Conservation (phyloP, 2,888 invertebrate genomes). For the Thymelicus acteon region DNA sequence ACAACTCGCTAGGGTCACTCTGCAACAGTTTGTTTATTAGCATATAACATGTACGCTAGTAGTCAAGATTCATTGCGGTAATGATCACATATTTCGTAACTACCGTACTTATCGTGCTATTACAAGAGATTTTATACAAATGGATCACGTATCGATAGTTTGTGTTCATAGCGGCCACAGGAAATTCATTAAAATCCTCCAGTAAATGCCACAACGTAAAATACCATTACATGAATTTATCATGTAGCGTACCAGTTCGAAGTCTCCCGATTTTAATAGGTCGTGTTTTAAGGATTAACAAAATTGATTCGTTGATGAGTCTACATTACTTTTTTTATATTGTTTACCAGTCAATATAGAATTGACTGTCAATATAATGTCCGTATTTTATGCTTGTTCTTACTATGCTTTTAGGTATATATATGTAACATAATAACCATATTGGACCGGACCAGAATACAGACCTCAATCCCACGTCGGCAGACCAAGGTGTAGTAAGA, state of each 20-base stretch:
- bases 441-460: no score
- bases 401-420: no score
- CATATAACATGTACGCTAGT: neutral
- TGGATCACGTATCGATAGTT: conserved; percentile 19
- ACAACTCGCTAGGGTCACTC: neutral
- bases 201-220: conserved; percentile 3
- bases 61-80: neutral
- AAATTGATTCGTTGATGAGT: no score
- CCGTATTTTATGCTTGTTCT: no score
- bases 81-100: conserved; percentile 9
- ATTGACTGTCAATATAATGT: no score
- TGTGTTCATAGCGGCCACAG: conserved; percentile 15
- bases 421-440: no score
- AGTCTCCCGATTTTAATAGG: conserved; percentile 14
- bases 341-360: no score
- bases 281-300: neutral
- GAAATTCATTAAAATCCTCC: conserved; percentile 28
- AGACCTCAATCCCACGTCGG: no score
- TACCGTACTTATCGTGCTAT: conserved; percentile 12
- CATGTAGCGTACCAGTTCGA: conserved; percentile 3
- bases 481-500: no score
- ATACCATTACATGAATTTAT: conserved; percentile 5
- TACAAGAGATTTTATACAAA: conserved; percentile 25
- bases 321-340: no score
- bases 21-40: neutral